Conservation (phyloP, 1,140 invertebrate species). For the Caenorhabditis briggsae region DNA sequence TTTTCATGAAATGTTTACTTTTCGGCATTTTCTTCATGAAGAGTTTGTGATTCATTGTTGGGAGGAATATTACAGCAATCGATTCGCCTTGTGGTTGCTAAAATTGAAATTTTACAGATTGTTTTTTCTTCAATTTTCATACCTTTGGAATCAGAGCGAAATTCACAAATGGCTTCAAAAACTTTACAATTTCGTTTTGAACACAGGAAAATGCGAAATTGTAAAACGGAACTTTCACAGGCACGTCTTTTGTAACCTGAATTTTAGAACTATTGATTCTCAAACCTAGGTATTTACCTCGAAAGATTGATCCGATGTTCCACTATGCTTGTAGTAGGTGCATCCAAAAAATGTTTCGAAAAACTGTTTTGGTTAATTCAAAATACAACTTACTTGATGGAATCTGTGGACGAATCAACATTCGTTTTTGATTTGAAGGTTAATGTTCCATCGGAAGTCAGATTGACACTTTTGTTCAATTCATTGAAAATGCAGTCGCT, state of each 20-base stretch:
- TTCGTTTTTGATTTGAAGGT: neutral
- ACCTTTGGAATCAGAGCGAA: conserved; percentile 22
- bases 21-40: conserved; percentile 30
- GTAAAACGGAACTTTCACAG: conserved; percentile 6
- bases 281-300: neutral
- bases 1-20: conserved; percentile 8
- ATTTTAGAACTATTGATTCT: neutral
- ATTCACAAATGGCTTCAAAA: conserved; percentile 22
- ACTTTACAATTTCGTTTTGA: neutral
- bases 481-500: neutral
- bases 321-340: conserved; percentile 26
- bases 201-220: conserved; percentile 13
- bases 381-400: neutral
- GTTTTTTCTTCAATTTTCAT: too few relatives aligned
- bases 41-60: conserved; percentile 4
- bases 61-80: neutral
- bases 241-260: neutral
- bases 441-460: neutral
- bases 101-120: neutral
- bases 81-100: neutral
- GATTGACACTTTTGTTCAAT: neutral
- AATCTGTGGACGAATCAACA: neutral
- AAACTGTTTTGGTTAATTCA: neutral
- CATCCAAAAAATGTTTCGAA: neutral
- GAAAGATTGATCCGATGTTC: neutral